phyloP scores from a whole-genome alignment of 2,888 invertebrate species.

The Protodeltote pygarga region DNA sequence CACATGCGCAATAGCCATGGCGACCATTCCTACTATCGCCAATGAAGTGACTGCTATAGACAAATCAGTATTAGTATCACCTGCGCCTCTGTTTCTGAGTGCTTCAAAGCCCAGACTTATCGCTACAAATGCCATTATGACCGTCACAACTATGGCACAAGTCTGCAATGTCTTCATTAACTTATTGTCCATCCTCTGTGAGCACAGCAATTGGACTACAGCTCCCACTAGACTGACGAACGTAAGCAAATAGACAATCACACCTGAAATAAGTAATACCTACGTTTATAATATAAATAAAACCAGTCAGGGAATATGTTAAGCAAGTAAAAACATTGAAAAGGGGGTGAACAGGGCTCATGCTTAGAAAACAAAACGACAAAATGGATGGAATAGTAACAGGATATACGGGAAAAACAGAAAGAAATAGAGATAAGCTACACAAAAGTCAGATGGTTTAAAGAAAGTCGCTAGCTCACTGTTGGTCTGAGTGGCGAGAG shows the following conservation, averaged over 20 bases:
- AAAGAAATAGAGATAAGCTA: too few species aligned
- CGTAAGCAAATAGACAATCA: slow-evolving; percentile 64
- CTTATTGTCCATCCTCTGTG: slow-evolving; percentile 27
- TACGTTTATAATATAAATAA: background rate
- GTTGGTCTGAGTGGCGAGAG: too few species aligned
- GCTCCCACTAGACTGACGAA: slow-evolving; percentile 64
- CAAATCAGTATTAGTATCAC: slow-evolving; percentile 51
- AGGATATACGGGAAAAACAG: too few species aligned
- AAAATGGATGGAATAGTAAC: too few species aligned
- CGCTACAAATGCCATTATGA: slow-evolving; percentile 58
- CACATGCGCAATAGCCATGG: slow-evolving; percentile 43
- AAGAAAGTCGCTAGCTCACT: too few species aligned
- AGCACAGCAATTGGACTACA: slow-evolving; percentile 51
- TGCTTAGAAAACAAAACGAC: too few species aligned
- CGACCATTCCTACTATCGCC: slow-evolving; percentile 58
- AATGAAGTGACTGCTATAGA: slow-evolving; percentile 56
- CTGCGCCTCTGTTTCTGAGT: slow-evolving; percentile 29
- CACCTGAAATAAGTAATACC: slow-evolving; percentile 57
- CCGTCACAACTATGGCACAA: slow-evolving; percentile 53
- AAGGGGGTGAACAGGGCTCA: background rate
- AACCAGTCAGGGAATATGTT: background rate
- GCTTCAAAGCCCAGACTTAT: slow-evolving; percentile 58
- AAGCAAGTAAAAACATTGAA: background rate
- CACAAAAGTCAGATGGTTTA: too few species aligned
- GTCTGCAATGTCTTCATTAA: slow-evolving; percentile 53